A percentile compares a stretch with the other conserved stretches of the same genome.
These are phyloP conservation scores for Lutjanus argentimaculatus DNA, from an alignment of 2,797 vertebrate genomes.

Conservation along the genomic window DNA sequence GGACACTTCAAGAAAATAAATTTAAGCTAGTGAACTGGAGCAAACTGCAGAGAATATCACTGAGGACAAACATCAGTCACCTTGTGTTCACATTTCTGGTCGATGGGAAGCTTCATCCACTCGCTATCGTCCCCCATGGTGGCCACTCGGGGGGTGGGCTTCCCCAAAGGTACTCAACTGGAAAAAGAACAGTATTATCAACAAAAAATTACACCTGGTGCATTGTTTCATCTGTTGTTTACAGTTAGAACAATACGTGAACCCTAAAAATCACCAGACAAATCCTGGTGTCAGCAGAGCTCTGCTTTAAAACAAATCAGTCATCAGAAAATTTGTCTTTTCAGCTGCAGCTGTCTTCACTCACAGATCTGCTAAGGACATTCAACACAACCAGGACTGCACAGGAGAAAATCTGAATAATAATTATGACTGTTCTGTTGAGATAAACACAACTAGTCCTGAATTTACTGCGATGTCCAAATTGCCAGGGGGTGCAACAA, in stretches of 20 bases:
- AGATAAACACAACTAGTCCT: not conserved
- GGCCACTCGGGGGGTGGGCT: constrained; percentile 69
- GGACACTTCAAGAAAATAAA: not conserved
- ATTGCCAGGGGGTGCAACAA: not conserved
- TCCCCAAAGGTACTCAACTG: constrained; percentile 80
- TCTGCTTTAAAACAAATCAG: not conserved
- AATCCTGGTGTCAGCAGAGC: not conserved
- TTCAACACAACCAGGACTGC: not conserved
- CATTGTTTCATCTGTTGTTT: not conserved
- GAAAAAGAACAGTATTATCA: constrained; percentile 21
- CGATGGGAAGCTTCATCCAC: constrained; percentile 97
- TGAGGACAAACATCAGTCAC: constrained; percentile 78
- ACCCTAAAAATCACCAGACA: not conserved
- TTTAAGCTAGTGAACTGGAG: not conserved
- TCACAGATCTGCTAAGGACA: not conserved
- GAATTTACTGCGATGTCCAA: not conserved
- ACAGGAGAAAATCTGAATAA: not conserved
- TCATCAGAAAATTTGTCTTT: not conserved
- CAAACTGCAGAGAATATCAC: not conserved
- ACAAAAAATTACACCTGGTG: not conserved
- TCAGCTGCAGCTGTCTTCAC: not conserved
- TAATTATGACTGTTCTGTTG: not conserved
- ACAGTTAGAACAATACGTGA: not conserved
- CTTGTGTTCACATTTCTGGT: constrained; percentile 99
- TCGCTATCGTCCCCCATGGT: constrained; percentile 98